Evolutionary conservation across 2,888 invertebrate genomes (phyloP), one percentile per base, ranked within the genome.

Genomic region (Rutpela maculata): DNA sequence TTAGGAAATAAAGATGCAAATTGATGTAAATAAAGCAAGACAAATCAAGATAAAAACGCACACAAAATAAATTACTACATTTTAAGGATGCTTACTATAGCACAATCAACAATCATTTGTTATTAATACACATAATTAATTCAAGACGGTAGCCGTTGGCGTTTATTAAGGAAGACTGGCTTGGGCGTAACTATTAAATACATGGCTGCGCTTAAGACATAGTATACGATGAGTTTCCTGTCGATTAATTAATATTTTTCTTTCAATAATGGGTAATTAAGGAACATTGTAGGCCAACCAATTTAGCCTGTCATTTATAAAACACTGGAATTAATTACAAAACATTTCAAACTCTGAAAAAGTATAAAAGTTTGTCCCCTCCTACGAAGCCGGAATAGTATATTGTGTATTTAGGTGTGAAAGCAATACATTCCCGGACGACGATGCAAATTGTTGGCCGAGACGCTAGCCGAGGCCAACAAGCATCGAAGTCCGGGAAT

Each of bases 171-270:
- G 59, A 67, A 22, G 12, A 68, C 17, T 68, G 62, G 50, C 12
- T 57, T 66, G 65, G 75, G 71, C 76, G 66, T 66, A 26, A 66
- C 63, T 22, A 5, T 70, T 70, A 66, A 71, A 70, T 59, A 11
- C 69, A 70, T 22, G 69, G 31, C 69, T 70, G 57, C 26, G 4
- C 22, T 18, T 5, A 9, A 26, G 17, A 43, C 17, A 26, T 65
- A 26, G 4, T 26, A 12, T 67, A 55, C 22, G 59, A 9, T 4
- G 19, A 12, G 22, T 18, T 59, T 19, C 59, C 59, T 50, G 50
- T 6, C 50, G 6, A 50, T 15, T 0, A 50, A 1, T 50, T 15
- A 50, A 50, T 35, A 35, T 7, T 35, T 35, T 9, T 35, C 31
- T 35, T 35, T 35, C 9, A 35, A 35, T 35, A 35, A 35, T 5